Evolutionary conservation across 2,888 invertebrate genomes (phyloP).

Genomic region (Lochmaea capreae): DNA sequence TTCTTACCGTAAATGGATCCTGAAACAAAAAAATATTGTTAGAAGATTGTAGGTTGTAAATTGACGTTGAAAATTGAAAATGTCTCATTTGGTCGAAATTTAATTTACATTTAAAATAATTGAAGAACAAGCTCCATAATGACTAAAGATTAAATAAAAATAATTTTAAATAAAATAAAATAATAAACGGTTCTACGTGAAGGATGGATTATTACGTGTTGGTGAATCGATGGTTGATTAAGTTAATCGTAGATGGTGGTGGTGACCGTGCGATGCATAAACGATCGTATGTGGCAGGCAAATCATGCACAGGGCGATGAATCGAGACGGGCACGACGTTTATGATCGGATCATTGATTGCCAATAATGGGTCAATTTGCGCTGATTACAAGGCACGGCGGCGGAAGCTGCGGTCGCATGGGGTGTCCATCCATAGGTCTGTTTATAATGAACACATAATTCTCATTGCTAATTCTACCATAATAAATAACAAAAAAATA

Average conservation of each 20-base stretch:
- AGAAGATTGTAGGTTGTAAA: neutral
- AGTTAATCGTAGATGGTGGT: constrained; percentile 6
- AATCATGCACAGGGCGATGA: constrained; percentile 32
- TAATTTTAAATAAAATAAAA: neutral
- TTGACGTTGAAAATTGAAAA: too few relatives aligned
- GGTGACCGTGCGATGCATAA: neutral
- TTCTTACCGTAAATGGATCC: constrained; percentile 74
- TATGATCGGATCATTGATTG: constrained; percentile 64
- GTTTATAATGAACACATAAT: constrained; percentile 12
- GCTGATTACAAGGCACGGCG: constrained; percentile 64
- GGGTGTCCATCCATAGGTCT: constrained; percentile 2
- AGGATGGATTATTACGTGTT: neutral
- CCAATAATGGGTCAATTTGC: constrained; percentile 65
- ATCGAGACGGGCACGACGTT: constrained; percentile 37
- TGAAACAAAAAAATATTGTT: constrained; percentile 69
- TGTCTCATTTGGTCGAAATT: too few relatives aligned
- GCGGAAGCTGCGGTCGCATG: constrained; percentile 62
- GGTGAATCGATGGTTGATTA: constrained; percentile 19
- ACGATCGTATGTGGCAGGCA: constrained; percentile 11
- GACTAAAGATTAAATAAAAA: neutral
- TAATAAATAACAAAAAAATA: too few relatives aligned
- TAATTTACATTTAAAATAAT: neutral
- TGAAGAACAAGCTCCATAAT: neutral
- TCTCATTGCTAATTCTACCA: neutral
- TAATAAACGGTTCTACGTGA: neutral